Evolutionary conservation across 2,113 vertebrate species (phyloP), one percentile per base, ranked within the genome.

Genomic region (Oxygymnocypris stewartii): DNA sequence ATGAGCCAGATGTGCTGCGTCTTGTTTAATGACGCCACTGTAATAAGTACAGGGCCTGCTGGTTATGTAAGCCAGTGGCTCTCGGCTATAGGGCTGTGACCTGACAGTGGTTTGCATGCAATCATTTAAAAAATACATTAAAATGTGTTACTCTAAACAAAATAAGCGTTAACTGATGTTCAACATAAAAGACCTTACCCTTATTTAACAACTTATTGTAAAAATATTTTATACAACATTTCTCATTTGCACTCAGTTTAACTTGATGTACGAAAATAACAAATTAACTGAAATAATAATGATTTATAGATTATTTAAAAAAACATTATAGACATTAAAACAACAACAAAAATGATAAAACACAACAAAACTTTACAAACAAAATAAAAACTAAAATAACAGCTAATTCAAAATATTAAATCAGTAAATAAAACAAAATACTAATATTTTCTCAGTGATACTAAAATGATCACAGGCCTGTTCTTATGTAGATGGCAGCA

Each of bases 1-100:
- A 83, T 78, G n/a, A 16, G 63, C 79, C 84, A 82, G 80, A 80
- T 54, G 74, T 74, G 54, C 71, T 89, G 75, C 80, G 76, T 89
- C 80, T 84, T 86, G 69, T 88, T 35, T 88, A 88, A 71, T 81
- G 28, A 63, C 51, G 9, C 83, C 63, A 79, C 31, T 78, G 37
- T 14, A 78, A 83, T 79, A 86, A 84, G 59, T 79, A 54, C 31
- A 37, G 37, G 67, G 49, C 69, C 35, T 57, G 49, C 63, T 75
- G 49, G 49, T 59, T 84, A 74, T 84, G 82, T 40, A 74, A 59
- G 82, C 23, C 69, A 59, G 65, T 51, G 44, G n/a, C 11, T 44
- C 61, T 47, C 40, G 47, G 40, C 37, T 67, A 47, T 42, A 28
- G 28, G 81, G 42, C 13, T 28, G 11, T 71, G 81, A 83, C 81